phyloP scores from a whole-genome alignment of 30 jellyfish, hydroid and myxozoan genomes.

The Haliclystus octoradiatus region DNA sequence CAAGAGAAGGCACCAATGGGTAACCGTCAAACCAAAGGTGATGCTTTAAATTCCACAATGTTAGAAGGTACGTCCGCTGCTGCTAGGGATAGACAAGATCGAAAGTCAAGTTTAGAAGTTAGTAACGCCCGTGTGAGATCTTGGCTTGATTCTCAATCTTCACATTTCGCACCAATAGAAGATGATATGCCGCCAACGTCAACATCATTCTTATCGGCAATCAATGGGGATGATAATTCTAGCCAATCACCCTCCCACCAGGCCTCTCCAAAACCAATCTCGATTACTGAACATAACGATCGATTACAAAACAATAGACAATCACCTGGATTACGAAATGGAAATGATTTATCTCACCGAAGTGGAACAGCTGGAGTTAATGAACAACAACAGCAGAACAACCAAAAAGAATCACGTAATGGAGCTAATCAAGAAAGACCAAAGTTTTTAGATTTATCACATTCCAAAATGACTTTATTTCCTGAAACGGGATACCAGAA shows the following conservation, averaged over 20 bases:
- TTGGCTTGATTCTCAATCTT: conserved; percentile 74
- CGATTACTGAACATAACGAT: background rate
- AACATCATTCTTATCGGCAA: background rate
- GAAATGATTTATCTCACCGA: background rate
- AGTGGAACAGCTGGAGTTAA: background rate
- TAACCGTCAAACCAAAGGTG: conserved; percentile 2
- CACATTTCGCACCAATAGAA: conserved; percentile 41
- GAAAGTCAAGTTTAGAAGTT: conserved; percentile 48
- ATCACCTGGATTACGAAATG: background rate
- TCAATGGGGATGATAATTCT: background rate
- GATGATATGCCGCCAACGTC: conserved; percentile 17
- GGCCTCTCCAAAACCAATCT: too few species aligned
- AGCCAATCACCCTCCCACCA: too few species aligned
- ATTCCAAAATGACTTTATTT: background rate
- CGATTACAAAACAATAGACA: background rate
- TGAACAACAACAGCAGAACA: background rate
- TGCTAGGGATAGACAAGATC: conserved; percentile 33
- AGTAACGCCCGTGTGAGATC: conserved; percentile 65
- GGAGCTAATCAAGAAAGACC: background rate
- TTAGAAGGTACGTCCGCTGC: conserved; percentile 37
- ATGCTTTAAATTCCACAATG: conserved; percentile 26
- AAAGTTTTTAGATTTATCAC: background rate
- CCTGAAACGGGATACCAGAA: background rate
- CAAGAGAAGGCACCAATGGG: background rate
- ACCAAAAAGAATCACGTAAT: background rate